phyloP scores from a whole-genome alignment of 64 coral and sea anemone species.

The Actinia equina region DNA sequence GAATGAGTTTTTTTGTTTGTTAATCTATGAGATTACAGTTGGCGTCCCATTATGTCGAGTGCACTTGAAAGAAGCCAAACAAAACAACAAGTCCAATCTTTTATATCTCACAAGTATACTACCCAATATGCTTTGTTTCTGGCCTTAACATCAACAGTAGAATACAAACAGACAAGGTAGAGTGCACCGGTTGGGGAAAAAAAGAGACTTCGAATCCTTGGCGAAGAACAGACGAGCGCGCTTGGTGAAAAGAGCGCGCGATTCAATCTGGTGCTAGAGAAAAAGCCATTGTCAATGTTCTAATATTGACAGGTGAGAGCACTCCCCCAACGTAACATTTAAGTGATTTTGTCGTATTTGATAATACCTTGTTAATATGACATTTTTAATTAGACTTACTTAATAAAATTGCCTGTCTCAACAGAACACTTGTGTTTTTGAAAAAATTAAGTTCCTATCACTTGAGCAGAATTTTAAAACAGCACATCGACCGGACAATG shows the following conservation, averaged over 20 bases:
- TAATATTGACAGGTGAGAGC: not conserved
- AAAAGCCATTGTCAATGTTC: not conserved
- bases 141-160: not conserved
- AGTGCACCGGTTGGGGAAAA: no score
- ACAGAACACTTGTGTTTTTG: no score
- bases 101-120: not conserved
- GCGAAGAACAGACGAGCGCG: not conserved
- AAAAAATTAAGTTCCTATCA: not conserved
- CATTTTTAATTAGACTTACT: not conserved
- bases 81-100: not conserved
- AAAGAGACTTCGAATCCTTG: not conserved
- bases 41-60: not conserved
- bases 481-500: no score
- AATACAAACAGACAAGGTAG: not conserved
- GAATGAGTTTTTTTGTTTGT: conserved; percentile 5
- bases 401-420: not conserved
- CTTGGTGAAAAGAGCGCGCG: not conserved
- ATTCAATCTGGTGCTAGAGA: not conserved
- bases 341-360: not conserved
- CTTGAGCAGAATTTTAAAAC: no score
- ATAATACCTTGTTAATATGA: not conserved
- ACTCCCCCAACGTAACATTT: not conserved
- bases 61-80: conserved; percentile 12
- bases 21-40: conserved; percentile 28
- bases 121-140: conserved; percentile 9